Conservation (phyloP, 1,140 invertebrate genomes). For the Rhyzopertha dominica region DNA sequence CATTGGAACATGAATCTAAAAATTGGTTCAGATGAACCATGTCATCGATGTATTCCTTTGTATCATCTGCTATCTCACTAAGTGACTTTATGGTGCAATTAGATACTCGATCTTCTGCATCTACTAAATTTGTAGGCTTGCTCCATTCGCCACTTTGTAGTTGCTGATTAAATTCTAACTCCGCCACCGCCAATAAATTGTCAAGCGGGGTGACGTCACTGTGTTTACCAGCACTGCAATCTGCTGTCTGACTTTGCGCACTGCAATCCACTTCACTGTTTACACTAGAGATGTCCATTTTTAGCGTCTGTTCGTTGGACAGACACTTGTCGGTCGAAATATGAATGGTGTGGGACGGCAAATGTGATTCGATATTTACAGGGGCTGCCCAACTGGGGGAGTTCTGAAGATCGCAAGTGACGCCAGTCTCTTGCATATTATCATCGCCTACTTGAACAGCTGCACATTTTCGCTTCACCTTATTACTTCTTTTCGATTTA, state of each 20-base stretch:
- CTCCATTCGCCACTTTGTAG: conserved; percentile 41
- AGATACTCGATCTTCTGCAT: conserved; percentile 1
- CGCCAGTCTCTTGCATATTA: conserved; percentile 7
- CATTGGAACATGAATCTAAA: conserved; percentile 28
- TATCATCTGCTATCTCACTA: conserved; percentile 8
- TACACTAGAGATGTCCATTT: conserved; percentile 25
- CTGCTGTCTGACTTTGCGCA: conserved; percentile 28
- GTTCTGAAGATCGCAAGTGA: conserved; percentile 4
- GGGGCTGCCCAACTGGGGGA: conserved; percentile 37
- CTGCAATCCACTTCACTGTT: conserved; percentile 31
- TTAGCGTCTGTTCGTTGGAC: conserved; percentile 22
- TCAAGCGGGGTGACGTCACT: conserved; percentile 49
- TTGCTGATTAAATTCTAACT: conserved; percentile 51
- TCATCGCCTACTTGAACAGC: conserved; percentile 27
- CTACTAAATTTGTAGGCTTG: conserved; percentile 11
- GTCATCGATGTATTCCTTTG: conserved; percentile 29
- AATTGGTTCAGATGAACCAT: conserved; percentile 30
- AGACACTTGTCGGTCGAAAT: conserved; percentile 44
- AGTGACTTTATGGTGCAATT: not conserved
- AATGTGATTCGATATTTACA: conserved; percentile 54
- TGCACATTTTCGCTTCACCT: conserved; percentile 31
- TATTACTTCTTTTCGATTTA: conserved; percentile 32
- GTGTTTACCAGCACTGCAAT: conserved; percentile 36
- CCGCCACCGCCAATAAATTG: conserved; percentile 54
- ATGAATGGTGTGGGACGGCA: conserved; percentile 54